Base-by-base conservation (phyloP, 2,888 invertebrate species). In the Xestia c-nigrum region DNA sequence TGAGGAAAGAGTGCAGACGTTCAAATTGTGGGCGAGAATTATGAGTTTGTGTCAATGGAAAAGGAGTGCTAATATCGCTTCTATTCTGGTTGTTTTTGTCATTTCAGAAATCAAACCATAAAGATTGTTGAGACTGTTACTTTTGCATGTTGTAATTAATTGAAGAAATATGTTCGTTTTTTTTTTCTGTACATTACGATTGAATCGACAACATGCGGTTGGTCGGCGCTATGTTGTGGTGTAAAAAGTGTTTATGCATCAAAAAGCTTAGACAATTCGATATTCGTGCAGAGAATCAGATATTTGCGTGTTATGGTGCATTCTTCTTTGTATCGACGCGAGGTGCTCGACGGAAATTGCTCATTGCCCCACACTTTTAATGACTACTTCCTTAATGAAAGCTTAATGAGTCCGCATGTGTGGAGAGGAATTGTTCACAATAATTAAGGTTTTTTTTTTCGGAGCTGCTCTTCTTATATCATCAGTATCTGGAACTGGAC, bases 321-420 rank as follows among this genome's bases (percentile, higher is more conserved):
- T 86, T 85, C 85, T 85, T 85, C 80, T 86, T 74, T 80, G 73
- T 81, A 89, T 87, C 87, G 89, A 89, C 84, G 88, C 78, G 81
- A 84, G 83, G 86, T 82, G 87, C 87, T 86, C 89, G 88, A 82
- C 95, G 96, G 96, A 96, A 95, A 94, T 93, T 91, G 92, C 94
- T 94, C 94, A 91, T 96, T 95, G 94, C 93, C 90, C 90, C 92
- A 91, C 93, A 92, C 92, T 93, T 95, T 94, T 96, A 96, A 96
- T 94, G 92, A 93, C 89, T 88, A 90, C 92, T 93, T 95, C 94
- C 94, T 89, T 93, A 92, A 95, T 95, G 94, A 93, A 93, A 94
- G 94, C 93, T 93, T 95, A 95, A 96, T 95, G 95, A 94, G 92
- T 89, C 90, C 87, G 89, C 91, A 85, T 90, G 89, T 85, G 90